Conservation (phyloP, 2,797 vertebrate species). For the Scolopax rusticola region DNA sequence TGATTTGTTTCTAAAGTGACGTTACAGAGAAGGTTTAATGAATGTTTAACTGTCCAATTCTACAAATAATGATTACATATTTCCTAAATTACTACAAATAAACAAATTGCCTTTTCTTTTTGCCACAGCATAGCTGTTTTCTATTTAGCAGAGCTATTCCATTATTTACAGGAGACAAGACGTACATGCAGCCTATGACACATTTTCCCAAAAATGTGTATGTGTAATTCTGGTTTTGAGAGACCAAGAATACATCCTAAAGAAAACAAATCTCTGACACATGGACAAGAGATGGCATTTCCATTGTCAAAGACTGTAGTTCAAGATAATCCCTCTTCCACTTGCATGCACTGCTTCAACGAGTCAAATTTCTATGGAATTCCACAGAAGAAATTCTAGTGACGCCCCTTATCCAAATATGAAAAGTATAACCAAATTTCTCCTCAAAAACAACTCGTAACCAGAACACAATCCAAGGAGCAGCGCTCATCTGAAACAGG, state of each 20-base stretch:
- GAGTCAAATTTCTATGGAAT: not conserved
- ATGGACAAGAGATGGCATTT: not conserved
- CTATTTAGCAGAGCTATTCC: not conserved
- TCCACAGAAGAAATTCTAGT: not conserved
- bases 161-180: not conserved
- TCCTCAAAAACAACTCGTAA: not conserved
- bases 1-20: not conserved
- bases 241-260: not conserved
- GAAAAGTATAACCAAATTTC: not conserved
- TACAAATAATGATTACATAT: not conserved
- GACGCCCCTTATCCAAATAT: not conserved
- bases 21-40: not conserved
- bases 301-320: fast-evolving
- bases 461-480: not conserved
- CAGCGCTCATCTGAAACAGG: not conserved
- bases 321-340: not conserved
- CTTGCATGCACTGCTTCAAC: not conserved
- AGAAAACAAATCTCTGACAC: not conserved
- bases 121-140: not conserved
- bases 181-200: not conserved
- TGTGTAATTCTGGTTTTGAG: not conserved
- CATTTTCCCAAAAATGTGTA: not conserved
- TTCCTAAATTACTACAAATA: not conserved
- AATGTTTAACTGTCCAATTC: not conserved
- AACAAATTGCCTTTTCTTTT: not conserved